phyloP scores from a whole-genome alignment of 1,140 invertebrate genomes.

The Dinoponera quadriceps region DNA sequence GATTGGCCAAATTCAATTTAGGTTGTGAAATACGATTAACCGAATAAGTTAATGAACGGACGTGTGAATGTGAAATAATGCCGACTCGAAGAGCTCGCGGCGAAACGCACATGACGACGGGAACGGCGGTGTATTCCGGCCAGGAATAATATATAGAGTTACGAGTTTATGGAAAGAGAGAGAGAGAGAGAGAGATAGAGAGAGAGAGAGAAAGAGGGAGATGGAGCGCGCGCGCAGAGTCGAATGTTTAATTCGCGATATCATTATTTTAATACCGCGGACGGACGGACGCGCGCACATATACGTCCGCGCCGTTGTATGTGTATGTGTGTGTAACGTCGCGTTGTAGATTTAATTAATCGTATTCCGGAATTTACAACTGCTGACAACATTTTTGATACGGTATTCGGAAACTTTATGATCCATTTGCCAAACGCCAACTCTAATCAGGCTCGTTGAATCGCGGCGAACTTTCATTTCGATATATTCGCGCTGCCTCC shows the following conservation, averaged over 20 bases:
- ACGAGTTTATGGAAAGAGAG: conserved; percentile 30
- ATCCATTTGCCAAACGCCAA: conserved; percentile 57
- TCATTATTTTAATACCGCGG: conserved; percentile 54
- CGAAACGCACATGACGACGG: not conserved
- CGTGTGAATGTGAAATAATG: conserved; percentile 11
- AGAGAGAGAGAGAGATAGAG: not conserved
- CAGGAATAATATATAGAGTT: not conserved
- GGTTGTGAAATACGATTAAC: not conserved
- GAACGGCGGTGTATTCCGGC: not conserved
- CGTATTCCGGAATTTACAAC: conserved; percentile 57
- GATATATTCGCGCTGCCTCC: conserved; percentile 31
- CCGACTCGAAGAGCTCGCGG: conserved; percentile 1
- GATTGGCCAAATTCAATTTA: conserved; percentile 23
- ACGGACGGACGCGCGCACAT: not conserved
- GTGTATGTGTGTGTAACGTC: not conserved
- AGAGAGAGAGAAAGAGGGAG: too few relatives aligned
- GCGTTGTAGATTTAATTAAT: conserved; percentile 52
- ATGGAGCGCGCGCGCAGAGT: not conserved
- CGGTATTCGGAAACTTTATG: conserved; percentile 58
- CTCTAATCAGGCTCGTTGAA: conserved; percentile 56
- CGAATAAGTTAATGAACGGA: conserved; percentile 15
- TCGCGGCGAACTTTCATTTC: conserved; percentile 47
- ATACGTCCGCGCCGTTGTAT: conserved; percentile 27
- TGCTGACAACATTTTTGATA: conserved; percentile 55
- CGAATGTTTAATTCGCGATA: conserved; percentile 55